These are phyloP conservation scores for Umimayanthus kanabou DNA, from an alignment of 92 coral and sea anemone genomes.

Conservation along the genomic window DNA sequence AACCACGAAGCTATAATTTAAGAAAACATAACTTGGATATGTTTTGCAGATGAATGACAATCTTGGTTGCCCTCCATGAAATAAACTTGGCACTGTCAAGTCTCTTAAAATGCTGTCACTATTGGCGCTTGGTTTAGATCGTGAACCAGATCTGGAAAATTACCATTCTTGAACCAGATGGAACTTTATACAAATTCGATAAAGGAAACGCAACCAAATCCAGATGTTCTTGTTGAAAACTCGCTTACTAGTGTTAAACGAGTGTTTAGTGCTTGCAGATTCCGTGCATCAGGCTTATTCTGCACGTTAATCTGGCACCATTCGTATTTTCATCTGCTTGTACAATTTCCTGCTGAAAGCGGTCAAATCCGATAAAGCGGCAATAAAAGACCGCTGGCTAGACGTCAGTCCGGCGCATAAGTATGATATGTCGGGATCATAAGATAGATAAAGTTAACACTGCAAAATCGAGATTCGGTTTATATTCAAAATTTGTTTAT, in stretches of 20 bases:
- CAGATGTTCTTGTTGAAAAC: no score
- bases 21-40: neutral
- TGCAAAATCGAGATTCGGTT: neutral
- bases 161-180: neutral
- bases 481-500: no score
- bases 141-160: neutral
- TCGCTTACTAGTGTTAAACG: neutral
- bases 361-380: neutral
- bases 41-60: neutral
- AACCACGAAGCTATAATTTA: neutral
- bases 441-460: neutral
- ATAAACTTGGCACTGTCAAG: neutral
- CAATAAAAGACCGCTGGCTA: neutral
- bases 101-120: neutral
- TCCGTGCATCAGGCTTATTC: neutral
- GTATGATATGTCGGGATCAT: neutral
- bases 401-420: neutral
- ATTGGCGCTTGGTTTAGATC: neutral
- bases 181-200: neutral
- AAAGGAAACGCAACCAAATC: neutral
- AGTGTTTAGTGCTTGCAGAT: neutral
- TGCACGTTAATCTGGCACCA: no score
- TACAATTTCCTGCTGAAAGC: neutral
- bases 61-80: neutral
- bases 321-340: neutral